Evolutionary conservation across 2,888 invertebrate genomes (phyloP).

Genomic region (Brachynemurus nebulosus): DNA sequence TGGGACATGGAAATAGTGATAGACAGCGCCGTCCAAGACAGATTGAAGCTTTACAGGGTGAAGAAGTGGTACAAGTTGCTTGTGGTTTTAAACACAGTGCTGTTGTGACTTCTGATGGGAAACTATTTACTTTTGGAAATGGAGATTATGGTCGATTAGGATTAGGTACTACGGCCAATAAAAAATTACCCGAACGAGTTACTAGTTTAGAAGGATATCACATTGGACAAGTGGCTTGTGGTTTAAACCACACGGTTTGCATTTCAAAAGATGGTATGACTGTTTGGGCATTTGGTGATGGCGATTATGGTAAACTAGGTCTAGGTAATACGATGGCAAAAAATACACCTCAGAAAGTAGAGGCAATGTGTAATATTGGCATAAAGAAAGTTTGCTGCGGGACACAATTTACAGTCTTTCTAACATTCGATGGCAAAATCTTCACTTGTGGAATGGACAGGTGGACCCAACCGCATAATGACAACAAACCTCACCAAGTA

Average conservation of each 20-base stretch:
- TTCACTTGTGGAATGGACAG: slow-evolving; percentile 47
- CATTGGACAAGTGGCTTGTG: slow-evolving; percentile 42
- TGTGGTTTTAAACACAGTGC: slow-evolving; percentile 52
- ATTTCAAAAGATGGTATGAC: slow-evolving; percentile 40
- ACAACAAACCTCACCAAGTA: slow-evolving; percentile 39
- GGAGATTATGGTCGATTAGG: slow-evolving; percentile 48
- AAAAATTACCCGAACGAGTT: slow-evolving; percentile 45
- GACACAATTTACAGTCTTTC: slow-evolving; percentile 46
- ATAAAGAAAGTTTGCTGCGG: slow-evolving; percentile 47
- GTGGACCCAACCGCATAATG: slow-evolving; percentile 36
- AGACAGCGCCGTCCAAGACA: slow-evolving; percentile 45
- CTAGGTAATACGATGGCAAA: slow-evolving; percentile 34
- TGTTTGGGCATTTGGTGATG: slow-evolving; percentile 52
- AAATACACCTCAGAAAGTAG: slow-evolving; percentile 37
- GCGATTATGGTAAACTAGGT: slow-evolving; percentile 47
- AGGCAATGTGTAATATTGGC: slow-evolving; percentile 36
- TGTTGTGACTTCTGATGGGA: slow-evolving; percentile 46
- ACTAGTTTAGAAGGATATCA: slow-evolving; percentile 34
- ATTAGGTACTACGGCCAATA: slow-evolving; percentile 42
- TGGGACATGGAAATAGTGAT: slow-evolving; percentile 51
- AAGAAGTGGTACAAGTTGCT: slow-evolving; percentile 43
- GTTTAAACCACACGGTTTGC: slow-evolving; percentile 48
- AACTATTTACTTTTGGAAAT: slow-evolving; percentile 49
- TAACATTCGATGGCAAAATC: slow-evolving; percentile 42
- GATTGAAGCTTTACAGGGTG: slow-evolving; percentile 45